Evolutionary conservation across 64 coral and sea anemone genomes (phyloP).

Genomic region (Dendrophyllia cribrosa): DNA sequence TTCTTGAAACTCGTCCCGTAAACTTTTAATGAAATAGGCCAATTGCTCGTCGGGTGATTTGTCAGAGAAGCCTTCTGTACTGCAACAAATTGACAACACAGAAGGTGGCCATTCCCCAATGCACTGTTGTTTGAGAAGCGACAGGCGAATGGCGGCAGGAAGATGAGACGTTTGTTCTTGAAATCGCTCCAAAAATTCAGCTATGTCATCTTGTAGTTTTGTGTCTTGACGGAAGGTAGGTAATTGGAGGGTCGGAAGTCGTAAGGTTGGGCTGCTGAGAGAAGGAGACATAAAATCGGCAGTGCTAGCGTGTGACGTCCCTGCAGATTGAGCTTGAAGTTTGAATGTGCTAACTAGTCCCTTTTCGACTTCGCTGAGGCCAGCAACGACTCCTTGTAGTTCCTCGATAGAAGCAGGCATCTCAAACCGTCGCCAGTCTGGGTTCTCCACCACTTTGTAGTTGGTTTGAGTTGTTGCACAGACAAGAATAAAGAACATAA

Average conservation of each 20-base stretch:
- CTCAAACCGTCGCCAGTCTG: too few relatives aligned
- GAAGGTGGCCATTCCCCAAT: constrained; percentile 55
- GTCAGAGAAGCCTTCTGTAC: constrained; percentile 14
- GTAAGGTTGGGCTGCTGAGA: constrained; percentile 13
- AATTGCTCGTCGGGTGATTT: constrained; percentile 41
- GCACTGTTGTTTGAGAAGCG: constrained; percentile 57
- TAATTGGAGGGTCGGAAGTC: neutral
- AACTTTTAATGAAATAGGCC: neutral
- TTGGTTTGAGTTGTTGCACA: too few relatives aligned
- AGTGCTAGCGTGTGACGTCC: neutral
- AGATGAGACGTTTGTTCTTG: constrained; percentile 44
- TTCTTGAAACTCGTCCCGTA: constrained; percentile 32
- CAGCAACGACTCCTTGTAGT: neutral
- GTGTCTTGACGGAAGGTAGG: neutral
- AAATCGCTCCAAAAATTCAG: constrained; percentile 29
- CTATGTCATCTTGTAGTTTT: constrained; percentile 4
- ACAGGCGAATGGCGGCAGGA: neutral
- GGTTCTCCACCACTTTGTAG: too few relatives aligned
- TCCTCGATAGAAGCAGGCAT: neutral
- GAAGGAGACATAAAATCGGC: neutral
- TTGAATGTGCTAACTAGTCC: neutral
- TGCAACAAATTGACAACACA: constrained; percentile 15
- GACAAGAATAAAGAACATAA: too few relatives aligned
- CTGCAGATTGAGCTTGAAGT: neutral
- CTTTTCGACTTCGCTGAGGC: neutral